Percentiles rank a stretch among this genome's conserved stretches.
phyloP scores from a whole-genome alignment of 2,888 invertebrate genomes.

The Athalia cordata region DNA sequence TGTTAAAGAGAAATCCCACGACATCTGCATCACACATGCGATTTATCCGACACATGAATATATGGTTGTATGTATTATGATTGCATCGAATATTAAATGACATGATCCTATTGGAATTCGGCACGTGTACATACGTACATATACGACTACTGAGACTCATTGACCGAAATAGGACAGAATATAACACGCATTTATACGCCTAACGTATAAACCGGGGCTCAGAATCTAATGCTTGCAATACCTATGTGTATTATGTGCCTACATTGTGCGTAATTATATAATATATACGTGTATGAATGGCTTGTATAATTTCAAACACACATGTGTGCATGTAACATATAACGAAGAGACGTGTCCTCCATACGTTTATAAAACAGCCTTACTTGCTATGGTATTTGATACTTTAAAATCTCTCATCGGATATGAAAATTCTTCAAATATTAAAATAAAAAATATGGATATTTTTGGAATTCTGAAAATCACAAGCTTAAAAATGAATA shows the following conservation, averaged over 20 bases:
- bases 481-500: no score
- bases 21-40: slow-evolving; percentile 23
- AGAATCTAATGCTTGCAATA: slow-evolving; percentile 7
- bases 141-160: slow-evolving; percentile 14
- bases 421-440: no score
- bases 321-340: no score
- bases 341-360: slow-evolving; percentile 8
- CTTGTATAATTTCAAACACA: no score
- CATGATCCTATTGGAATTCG: slow-evolving; percentile 34
- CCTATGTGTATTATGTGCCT: no score
- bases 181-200: not conserved
- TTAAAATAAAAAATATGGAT: no score
- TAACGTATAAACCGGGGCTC: slow-evolving; percentile 20
- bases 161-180: slow-evolving; percentile 34
- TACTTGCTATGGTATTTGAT: not conserved
- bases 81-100: slow-evolving; percentile 26
- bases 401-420: no score
- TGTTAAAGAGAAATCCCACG: slow-evolving; percentile 3
- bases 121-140: slow-evolving; percentile 1
- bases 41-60: not conserved
- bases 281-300: no score
- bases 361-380: not conserved
- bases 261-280: no score
- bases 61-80: slow-evolving; percentile 4
- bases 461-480: no score